phyloP scores from a whole-genome alignment of 2,888 invertebrate genomes.

The Pantelozetes paolii region DNA sequence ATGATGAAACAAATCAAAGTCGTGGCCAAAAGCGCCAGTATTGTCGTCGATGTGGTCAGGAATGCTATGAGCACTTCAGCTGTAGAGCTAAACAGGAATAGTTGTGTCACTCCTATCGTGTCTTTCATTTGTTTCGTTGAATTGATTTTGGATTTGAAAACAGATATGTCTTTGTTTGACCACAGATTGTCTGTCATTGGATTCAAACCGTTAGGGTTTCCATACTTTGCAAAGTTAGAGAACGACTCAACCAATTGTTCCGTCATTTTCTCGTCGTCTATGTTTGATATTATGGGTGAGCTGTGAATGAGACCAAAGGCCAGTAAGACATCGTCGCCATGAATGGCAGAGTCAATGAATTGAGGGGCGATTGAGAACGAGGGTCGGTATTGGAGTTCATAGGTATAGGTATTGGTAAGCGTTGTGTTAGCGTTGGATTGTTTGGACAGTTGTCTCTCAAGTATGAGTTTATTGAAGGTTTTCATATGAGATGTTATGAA shows the following conservation, averaged over 20 bases:
- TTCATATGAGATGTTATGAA: conserved; percentile 44
- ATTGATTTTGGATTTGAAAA: background rate
- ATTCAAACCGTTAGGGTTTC: conserved; percentile 34
- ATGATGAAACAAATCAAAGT: conserved; percentile 27
- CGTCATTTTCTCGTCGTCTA: conserved; percentile 34
- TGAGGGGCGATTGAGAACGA: conserved; percentile 47
- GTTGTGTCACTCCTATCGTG: background rate
- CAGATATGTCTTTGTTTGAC: conserved; percentile 18
- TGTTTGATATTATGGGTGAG: background rate
- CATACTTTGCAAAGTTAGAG: conserved; percentile 43
- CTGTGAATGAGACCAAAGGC: conserved; percentile 43
- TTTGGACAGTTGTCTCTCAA: background rate
- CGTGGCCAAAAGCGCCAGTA: conserved; percentile 27
- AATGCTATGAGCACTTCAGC: conserved; percentile 30
- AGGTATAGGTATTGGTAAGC: conserved; percentile 47
- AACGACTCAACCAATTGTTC: conserved; percentile 40
- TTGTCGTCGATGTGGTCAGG: conserved; percentile 25
- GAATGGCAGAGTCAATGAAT: conserved; percentile 45
- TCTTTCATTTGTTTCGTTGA: background rate
- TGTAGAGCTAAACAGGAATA: conserved; percentile 21
- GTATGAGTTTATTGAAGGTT: conserved; percentile 36
- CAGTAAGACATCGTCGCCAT: conserved; percentile 47
- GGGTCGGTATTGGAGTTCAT: conserved; percentile 50
- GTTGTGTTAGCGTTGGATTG: conserved; percentile 5
- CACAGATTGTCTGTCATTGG: conserved; percentile 17